phyloP scores from a whole-genome alignment of 1,140 invertebrate species.

The Cydia strobilella region DNA sequence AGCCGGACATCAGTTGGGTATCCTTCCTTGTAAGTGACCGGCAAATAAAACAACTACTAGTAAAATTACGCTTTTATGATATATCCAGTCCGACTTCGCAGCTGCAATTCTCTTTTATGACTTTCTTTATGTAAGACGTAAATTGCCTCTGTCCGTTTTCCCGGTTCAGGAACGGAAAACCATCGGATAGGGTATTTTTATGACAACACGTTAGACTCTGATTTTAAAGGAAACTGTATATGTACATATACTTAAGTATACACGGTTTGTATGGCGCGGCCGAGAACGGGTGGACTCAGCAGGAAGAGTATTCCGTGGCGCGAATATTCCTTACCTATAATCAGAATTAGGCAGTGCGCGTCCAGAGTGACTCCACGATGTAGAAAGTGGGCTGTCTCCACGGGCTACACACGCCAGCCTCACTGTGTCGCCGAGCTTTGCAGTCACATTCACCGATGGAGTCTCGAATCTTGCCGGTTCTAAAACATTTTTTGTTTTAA shows the following conservation, averaged over 20 bases:
- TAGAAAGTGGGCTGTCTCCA: constrained; percentile 91
- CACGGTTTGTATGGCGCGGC: no score
- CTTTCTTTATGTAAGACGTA: background rate
- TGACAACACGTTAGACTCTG: background rate
- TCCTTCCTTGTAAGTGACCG: no score
- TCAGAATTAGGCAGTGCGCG: constrained; percentile 75
- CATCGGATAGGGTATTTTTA: constrained; percentile 1
- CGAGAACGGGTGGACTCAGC: no score
- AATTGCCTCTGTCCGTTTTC: background rate
- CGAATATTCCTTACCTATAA: constrained; percentile 81
- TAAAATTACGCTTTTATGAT: background rate
- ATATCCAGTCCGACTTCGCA: background rate
- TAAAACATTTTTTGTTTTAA: constrained; percentile 50
- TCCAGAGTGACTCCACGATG: constrained; percentile 86
- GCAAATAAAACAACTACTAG: background rate
- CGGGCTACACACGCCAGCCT: constrained; percentile 89
- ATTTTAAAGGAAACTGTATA: no score
- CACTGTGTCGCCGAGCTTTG: constrained; percentile 85
- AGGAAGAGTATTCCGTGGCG: no score
- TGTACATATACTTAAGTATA: no score
- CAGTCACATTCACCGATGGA: constrained; percentile 85
- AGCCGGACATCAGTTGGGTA: no score
- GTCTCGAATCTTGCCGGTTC: constrained; percentile 90
- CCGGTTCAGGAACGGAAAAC: background rate
- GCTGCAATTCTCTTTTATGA: constrained; percentile 3